These are phyloP conservation scores for Drosophila emarginata DNA, from an alignment of 2,888 invertebrate species.

Conservation along the genomic window DNA sequence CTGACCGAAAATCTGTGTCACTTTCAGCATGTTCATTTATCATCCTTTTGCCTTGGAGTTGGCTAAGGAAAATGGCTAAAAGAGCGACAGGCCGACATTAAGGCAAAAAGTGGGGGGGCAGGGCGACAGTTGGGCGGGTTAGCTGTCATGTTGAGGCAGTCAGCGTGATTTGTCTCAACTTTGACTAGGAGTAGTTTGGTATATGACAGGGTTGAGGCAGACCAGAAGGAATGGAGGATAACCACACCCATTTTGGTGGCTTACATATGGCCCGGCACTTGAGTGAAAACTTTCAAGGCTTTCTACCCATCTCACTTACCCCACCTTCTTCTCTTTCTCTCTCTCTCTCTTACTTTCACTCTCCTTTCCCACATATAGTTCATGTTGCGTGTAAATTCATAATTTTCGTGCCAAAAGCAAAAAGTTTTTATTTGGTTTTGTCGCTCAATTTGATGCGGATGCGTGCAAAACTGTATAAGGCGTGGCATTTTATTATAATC, in stretches of 20 bases:
- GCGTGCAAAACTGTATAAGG: constrained; percentile 27
- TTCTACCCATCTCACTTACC: neutral
- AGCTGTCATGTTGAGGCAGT: constrained; percentile 61
- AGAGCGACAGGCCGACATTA: neutral
- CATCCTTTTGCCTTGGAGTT: constrained; percentile 49
- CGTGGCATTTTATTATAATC: constrained; percentile 28
- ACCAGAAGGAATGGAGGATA: neutral
- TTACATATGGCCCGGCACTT: constrained; percentile 11
- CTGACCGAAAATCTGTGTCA: constrained; percentile 59
- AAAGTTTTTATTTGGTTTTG: constrained; percentile 45
- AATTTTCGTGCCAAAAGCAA: constrained; percentile 48
- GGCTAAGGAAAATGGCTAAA: constrained; percentile 15
- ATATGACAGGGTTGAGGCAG: neutral
- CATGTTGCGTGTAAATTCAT: constrained; percentile 60
- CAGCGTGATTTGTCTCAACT: constrained; percentile 67
- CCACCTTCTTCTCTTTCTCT: neutral
- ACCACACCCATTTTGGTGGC: constrained; percentile 35
- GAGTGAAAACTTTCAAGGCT: constrained; percentile 45
- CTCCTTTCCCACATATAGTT: constrained; percentile 15
- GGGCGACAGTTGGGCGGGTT: constrained; percentile 18
- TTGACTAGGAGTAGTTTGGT: constrained; percentile 16
- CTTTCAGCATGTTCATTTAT: constrained; percentile 61
- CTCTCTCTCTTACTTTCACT: neutral
- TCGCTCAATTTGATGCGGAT: constrained; percentile 53
- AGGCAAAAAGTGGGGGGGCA: neutral